phyloP scores from a whole-genome alignment of 1,140 invertebrate genomes.

The Pseudoatta argentina region DNA sequence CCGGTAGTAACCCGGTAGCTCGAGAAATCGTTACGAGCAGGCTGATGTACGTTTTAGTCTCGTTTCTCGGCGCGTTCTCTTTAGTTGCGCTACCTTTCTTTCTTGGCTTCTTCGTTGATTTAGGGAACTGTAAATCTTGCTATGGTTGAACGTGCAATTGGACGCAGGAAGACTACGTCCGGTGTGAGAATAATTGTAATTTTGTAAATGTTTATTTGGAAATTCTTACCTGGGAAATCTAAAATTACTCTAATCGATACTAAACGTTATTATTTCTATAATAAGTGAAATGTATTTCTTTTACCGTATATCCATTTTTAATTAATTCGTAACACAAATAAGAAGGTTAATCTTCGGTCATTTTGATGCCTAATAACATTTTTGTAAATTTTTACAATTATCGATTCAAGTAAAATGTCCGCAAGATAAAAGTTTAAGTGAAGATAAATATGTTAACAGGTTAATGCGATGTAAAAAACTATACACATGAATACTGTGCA shows the following conservation, averaged over 20 bases:
- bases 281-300: neutral
- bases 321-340: no score
- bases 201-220: constrained; percentile 49
- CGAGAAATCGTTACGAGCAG: constrained; percentile 74
- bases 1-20: constrained; percentile 4
- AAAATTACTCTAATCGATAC: neutral
- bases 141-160: constrained; percentile 70
- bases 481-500: neutral
- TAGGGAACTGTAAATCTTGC: constrained; percentile 78
- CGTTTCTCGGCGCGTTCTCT: neutral
- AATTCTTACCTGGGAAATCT: constrained; percentile 46
- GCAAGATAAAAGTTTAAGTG: neutral
- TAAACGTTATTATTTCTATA: neutral
- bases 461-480: neutral
- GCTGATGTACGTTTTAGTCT: constrained; percentile 43
- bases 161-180: constrained; percentile 63
- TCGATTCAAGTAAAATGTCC: no score
- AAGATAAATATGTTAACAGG: neutral
- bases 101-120: constrained; percentile 65
- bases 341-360: no score
- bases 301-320: neutral
- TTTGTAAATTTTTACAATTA: no score
- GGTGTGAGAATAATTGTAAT: constrained; percentile 76
- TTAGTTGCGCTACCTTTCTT: neutral
- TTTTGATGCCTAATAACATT: no score